phyloP scores from a whole-genome alignment of 2,888 invertebrate species.

The Tortricodes alternella region DNA sequence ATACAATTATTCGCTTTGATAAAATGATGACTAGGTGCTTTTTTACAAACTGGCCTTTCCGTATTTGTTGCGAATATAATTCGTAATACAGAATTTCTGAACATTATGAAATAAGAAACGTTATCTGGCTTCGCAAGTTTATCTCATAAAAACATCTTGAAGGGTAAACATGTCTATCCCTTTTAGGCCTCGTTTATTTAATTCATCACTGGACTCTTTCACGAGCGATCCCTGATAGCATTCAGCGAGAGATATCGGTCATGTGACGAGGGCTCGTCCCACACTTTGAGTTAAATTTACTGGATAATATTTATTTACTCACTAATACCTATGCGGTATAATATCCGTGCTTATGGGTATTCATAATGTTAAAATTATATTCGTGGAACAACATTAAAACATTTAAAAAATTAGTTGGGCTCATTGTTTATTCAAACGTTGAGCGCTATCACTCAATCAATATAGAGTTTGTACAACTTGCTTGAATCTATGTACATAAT shows the following conservation, averaged over 20 bases:
- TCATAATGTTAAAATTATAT: conserved; percentile 44
- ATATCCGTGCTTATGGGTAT: conserved; percentile 63
- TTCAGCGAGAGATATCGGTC: conserved; percentile 75
- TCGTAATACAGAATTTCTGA: neutral
- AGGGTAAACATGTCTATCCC: conserved; percentile 52
- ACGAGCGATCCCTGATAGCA: conserved; percentile 72
- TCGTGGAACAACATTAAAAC: neutral
- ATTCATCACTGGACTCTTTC: conserved; percentile 79
- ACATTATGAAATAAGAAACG: conserved; percentile 18
- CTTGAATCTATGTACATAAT: too few relatives aligned
- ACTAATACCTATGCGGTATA: conserved; percentile 65
- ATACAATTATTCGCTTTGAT: conserved; percentile 10
- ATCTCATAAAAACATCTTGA: conserved; percentile 31
- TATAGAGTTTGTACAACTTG: too few relatives aligned
- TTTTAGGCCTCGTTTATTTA: conserved; percentile 72
- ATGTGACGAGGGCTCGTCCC: conserved; percentile 69
- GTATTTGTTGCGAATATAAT: neutral
- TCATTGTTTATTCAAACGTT: conserved; percentile 1
- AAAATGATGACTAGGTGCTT: conserved; percentile 13
- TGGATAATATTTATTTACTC: conserved; percentile 81
- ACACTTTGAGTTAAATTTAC: conserved; percentile 79
- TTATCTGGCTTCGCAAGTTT: conserved; percentile 20
- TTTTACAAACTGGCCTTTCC: too few relatives aligned
- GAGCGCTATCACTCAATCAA: conserved; percentile 9
- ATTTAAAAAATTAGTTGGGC: neutral